A percentile compares a stretch with the other conserved stretches of the same genome.
These are phyloP conservation scores for Amphiduros pacificus DNA, from an alignment of 2,888 invertebrate genomes.

Conservation along the genomic window DNA sequence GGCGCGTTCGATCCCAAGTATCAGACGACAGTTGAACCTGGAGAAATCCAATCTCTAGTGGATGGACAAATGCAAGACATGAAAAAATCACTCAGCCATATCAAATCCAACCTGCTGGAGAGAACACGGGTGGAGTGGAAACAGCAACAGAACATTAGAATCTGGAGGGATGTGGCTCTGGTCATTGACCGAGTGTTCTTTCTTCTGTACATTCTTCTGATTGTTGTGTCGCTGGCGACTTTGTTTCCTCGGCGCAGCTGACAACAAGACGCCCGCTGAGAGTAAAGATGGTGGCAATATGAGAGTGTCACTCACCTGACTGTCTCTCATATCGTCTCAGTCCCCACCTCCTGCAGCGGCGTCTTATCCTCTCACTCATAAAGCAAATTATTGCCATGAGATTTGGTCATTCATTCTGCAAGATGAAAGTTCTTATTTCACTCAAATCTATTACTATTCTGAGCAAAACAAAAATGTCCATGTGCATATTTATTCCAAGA, in stretches of 20 bases:
- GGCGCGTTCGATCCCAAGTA: neutral
- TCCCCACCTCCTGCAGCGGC: too few relatives aligned
- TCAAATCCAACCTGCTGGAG: conserved; percentile 2
- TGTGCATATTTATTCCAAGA: too few relatives aligned
- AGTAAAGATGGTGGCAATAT: too few relatives aligned
- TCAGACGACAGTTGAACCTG: neutral
- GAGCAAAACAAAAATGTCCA: too few relatives aligned
- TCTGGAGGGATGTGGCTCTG: conserved; percentile 8
- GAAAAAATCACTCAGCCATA: neutral
- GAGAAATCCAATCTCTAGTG: neutral
- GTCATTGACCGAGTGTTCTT: conserved; percentile 11
- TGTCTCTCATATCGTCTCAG: too few relatives aligned
- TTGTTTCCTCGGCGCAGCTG: conserved; percentile 10
- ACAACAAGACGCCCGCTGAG: too few relatives aligned
- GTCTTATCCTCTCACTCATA: too few relatives aligned
- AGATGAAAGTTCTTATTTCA: too few relatives aligned
- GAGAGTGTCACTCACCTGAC: too few relatives aligned
- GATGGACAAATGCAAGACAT: neutral
- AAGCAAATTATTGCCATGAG: too few relatives aligned
- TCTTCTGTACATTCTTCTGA: conserved; percentile 11
- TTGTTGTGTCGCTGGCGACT: conserved; percentile 5
- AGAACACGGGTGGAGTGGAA: neutral
- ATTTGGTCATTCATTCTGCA: too few relatives aligned
- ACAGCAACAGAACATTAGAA: neutral
- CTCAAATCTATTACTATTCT: too few relatives aligned